Conservation (phyloP, 2,797 vertebrate genomes). For the Psittacula derbiana region DNA sequence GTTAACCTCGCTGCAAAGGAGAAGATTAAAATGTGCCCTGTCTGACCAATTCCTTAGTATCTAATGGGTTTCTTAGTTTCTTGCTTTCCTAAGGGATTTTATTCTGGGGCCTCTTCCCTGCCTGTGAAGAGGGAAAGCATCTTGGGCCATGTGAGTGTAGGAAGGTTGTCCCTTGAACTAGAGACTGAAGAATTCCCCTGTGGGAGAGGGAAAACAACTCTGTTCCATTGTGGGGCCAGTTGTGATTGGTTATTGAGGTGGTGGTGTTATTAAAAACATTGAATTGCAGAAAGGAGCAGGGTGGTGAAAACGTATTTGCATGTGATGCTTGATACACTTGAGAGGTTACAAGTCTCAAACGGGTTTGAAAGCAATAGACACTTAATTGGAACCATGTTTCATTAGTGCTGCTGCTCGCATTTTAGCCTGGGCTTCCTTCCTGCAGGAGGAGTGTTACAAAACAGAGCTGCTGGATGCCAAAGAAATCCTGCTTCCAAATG, state of each 20-base stretch:
- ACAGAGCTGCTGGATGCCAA: background rate
- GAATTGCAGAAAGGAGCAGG: background rate
- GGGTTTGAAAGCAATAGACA: background rate
- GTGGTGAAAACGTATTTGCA: background rate
- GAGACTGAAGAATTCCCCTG: background rate
- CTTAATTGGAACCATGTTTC: conserved; percentile 40
- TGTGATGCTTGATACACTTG: conserved; percentile 21
- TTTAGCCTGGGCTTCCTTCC: background rate
- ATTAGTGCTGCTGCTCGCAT: background rate
- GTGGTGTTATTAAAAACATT: background rate
- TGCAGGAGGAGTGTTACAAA: background rate
- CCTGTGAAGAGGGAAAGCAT: background rate
- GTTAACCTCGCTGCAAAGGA: background rate
- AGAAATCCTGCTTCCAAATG: background rate
- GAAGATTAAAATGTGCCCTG: background rate
- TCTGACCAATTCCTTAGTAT: fast-evolving
- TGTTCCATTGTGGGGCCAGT: background rate
- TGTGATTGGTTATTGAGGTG: background rate
- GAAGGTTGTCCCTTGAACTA: background rate
- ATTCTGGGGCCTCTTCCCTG: background rate
- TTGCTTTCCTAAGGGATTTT: background rate
- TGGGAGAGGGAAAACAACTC: background rate
- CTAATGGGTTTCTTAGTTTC: background rate
- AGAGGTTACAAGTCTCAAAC: conserved; percentile 13
- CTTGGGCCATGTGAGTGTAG: background rate